A percentile compares a stretch with the other conserved stretches of the same genome.
These are phyloP conservation scores for Holocentrus rufus DNA, from an alignment of 2,797 vertebrate species.

Conservation along the genomic window DNA sequence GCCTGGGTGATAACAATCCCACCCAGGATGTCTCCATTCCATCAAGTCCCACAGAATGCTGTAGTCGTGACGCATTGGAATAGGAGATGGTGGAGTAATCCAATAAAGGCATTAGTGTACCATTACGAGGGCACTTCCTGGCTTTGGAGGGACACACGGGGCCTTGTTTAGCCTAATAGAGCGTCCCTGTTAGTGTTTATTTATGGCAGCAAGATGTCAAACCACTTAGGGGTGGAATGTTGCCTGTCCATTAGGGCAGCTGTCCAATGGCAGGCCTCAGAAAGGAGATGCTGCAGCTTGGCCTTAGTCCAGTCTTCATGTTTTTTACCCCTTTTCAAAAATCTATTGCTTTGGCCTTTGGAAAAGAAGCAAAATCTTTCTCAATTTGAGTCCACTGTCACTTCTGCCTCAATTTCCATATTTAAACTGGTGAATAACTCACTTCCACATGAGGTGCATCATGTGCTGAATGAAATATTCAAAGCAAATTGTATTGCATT, in stretches of 20 bases:
- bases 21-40: conserved; percentile 65
- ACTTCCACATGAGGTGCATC: not conserved
- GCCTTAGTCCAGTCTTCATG: conserved; percentile 49
- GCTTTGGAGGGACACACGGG: conserved; percentile 76
- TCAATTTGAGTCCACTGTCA: not conserved
- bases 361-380: not conserved
- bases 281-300: conserved; percentile 51
- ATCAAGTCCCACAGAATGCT: conserved; percentile 72
- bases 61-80: conserved; percentile 75
- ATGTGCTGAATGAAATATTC: not conserved
- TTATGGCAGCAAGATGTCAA: conserved; percentile 82
- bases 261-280: conserved; percentile 62
- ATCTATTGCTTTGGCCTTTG: conserved; percentile 37
- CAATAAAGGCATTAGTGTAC: conserved; percentile 83
- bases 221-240: conserved; percentile 78
- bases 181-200: conserved; percentile 78
- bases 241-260: conserved; percentile 73
- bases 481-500: not conserved
- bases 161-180: conserved; percentile 79
- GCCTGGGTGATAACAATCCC: conserved; percentile 64
- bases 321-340: conserved; percentile 19
- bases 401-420: not conserved
- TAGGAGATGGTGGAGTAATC: conserved; percentile 80
- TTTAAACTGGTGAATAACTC: not conserved
- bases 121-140: conserved; percentile 81